phyloP scores from a whole-genome alignment of 2,113 vertebrate genomes.

The Salvelinus namaycush region DNA sequence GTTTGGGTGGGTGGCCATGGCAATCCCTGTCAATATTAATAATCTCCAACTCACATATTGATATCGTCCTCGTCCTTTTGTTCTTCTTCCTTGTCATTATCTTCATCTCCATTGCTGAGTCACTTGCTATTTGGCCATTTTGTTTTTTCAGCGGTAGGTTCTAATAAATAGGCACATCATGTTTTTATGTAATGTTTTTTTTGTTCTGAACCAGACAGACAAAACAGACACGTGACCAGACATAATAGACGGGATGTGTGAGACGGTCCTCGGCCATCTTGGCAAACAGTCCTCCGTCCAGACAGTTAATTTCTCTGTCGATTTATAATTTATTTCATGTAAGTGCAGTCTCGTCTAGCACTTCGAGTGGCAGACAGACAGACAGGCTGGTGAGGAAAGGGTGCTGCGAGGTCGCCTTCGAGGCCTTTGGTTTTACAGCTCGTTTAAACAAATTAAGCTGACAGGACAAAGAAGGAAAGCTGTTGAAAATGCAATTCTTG shows the following conservation, averaged over 20 bases:
- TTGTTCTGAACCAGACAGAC: neutral
- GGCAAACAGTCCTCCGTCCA: slow-evolving; percentile 3
- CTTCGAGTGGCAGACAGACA: slow-evolving; percentile 22
- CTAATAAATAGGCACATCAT: no score
- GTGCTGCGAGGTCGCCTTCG: neutral
- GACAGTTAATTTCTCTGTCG: slow-evolving; percentile 7
- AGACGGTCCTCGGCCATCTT: neutral
- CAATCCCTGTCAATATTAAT: no score
- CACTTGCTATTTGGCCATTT: no score
- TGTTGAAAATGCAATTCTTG: neutral
- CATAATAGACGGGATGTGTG: neutral
- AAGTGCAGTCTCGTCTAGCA: slow-evolving; percentile 35
- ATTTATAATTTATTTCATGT: slow-evolving; percentile 43
- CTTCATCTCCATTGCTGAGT: no score
- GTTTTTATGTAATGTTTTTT: no score
- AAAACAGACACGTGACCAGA: neutral
- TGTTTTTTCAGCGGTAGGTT: no score
- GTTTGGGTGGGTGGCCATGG: no score
- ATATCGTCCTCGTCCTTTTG: no score
- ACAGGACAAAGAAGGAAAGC: slow-evolving; percentile 11
- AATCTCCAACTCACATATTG: no score
- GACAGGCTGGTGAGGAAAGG: slow-evolving; percentile 20
- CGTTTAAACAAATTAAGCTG: slow-evolving; percentile 9
- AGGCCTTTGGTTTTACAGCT: neutral
- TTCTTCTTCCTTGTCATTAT: no score